Evolutionary conservation across 2,797 vertebrate species (phyloP), one percentile per base, ranked within the genome.

Genomic region (Thalassophryne amazonica): DNA sequence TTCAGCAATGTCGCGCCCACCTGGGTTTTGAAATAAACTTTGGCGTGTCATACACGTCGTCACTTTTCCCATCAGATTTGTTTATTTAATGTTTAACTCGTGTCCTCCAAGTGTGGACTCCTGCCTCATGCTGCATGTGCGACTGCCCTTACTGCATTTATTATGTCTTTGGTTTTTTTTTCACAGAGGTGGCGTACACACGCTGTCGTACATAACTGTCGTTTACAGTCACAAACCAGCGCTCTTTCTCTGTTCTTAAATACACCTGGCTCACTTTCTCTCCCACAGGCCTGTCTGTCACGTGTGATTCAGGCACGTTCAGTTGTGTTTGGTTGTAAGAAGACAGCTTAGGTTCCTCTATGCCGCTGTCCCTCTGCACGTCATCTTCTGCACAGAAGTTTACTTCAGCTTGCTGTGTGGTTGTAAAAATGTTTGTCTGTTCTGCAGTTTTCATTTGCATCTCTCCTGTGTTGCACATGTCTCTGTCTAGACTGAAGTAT

Each of bases 151-250:
- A 65, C 12, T 31, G 10, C 8, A 0, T 46, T 79, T 88, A 74
- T 85, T 90, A 82, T 63, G 83, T 34, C 69, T 75, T 49, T 6
- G n/a, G 51, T 79, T 86, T 88, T 81, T 86, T 88, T 86, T 83
- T 83, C 10, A 38, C 32, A 3, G 70, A 28, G n/a, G 38, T 2
- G 2, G 12, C 15, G 5, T 40, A 34, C 11, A 7, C 25, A 20
- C 28, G 59, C 24, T 34, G 55, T 8, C 19, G 52, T 18, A 34
- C 27, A 1, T 67, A 70, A 27, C 39, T 76, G 31, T 80, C 74
- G 17, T 88, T 83, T 36, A 91, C 73, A 2, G 89, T 91, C 56
- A 92, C 86, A 18, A 92, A 92, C 91, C 89, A 91, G 14, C 87
- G 85, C 65, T 92, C 90, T 24, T 81, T 91, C 57, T 91, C 88